Evolutionary conservation across 1,140 invertebrate genomes (phyloP).

Genomic region (Meloidogyne floridensis): DNA sequence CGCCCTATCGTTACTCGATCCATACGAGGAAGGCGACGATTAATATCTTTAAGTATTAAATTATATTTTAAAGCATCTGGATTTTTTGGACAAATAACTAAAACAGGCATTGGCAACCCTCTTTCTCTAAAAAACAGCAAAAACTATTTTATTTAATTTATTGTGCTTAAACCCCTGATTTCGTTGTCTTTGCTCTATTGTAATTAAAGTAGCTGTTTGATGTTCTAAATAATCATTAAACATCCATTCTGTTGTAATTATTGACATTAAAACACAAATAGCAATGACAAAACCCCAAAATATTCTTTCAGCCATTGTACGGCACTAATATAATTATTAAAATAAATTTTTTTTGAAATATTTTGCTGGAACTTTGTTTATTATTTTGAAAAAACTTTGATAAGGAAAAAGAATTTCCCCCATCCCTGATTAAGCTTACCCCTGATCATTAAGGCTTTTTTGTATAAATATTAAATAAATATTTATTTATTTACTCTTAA

Average conservation of each 20-base stretch:
- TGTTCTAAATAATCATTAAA: constrained; percentile 40
- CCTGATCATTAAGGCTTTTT: too few species aligned
- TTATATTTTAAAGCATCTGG: constrained; percentile 39
- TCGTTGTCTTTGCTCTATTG: constrained; percentile 7
- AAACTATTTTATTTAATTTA: not conserved
- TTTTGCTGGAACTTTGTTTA: too few species aligned
- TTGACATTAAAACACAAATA: constrained; percentile 32
- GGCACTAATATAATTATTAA: constrained; percentile 33
- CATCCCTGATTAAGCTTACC: too few species aligned
- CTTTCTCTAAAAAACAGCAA: constrained; percentile 8
- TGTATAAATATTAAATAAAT: too few species aligned
- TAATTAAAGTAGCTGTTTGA: constrained; percentile 36
- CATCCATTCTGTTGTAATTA: constrained; percentile 26
- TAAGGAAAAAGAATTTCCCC: too few species aligned
- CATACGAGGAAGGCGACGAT: constrained; percentile 20
- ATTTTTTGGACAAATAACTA: constrained; percentile 49
- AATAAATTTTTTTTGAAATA: too few species aligned
- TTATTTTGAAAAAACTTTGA: too few species aligned
- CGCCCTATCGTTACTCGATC: constrained; percentile 13
- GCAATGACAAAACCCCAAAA: constrained; percentile 35
- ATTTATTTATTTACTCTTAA: constrained; percentile 30
- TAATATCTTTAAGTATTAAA: constrained; percentile 24
- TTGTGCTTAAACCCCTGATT: not conserved
- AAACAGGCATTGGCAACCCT: constrained; percentile 27
- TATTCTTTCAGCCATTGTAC: constrained; percentile 16